Percentiles rank a stretch among this genome's conserved stretches.
Conservation (phyloP, 2,888 invertebrate species). For the Thysanoteuthis rhombus region DNA sequence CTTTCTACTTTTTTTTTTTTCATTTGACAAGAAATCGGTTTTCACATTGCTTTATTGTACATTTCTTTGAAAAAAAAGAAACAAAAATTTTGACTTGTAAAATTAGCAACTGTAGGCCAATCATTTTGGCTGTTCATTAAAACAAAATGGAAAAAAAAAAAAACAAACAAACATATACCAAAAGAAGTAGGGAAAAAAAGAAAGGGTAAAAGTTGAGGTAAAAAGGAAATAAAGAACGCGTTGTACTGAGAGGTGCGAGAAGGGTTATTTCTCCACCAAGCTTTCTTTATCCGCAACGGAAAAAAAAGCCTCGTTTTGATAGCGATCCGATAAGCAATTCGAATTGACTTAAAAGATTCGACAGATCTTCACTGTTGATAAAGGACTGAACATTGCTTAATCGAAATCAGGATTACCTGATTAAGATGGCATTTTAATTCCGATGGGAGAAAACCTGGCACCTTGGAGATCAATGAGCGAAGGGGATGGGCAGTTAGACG, state of each 20-base stretch:
- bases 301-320: not conserved
- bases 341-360: not conserved
- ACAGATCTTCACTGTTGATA: not conserved
- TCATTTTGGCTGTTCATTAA: not conserved
- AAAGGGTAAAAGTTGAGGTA: too few relatives aligned
- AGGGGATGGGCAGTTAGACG: not conserved
- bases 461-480: not conserved
- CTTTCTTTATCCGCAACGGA: not conserved
- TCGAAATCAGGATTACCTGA: conserved; percentile 12
- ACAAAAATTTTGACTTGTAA: not conserved
- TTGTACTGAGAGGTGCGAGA: not conserved
- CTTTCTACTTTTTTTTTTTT: too few relatives aligned
- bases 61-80: not conserved
- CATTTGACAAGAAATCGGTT: too few relatives aligned
- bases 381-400: not conserved
- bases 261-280: not conserved
- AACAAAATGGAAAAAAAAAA: not conserved
- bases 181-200: too few relatives aligned
- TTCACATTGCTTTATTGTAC: not conserved
- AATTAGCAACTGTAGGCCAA: not conserved
- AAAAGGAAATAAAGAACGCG: not conserved
- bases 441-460: not conserved
- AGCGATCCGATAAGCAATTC: not conserved
- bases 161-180: too few relatives aligned
- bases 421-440: conserved; percentile 12